Base-by-base conservation (phyloP, 2,797 vertebrate genomes). In the Fistularia tabacaria region DNA sequence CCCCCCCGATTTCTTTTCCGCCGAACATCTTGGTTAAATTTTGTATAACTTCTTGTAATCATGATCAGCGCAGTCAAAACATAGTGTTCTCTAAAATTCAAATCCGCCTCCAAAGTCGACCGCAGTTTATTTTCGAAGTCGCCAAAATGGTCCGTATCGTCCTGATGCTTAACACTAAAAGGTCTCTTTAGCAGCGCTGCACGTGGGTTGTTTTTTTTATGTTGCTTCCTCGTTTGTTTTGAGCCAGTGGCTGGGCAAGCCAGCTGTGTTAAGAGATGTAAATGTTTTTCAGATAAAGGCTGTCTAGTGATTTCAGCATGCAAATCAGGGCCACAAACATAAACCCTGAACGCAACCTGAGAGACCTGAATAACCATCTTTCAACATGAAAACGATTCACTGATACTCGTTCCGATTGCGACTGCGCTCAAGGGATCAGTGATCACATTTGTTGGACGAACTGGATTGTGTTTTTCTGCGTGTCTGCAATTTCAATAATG, bases 241-340 rank as follows among this genome's bases (percentile, higher is more conserved):
- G 82, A 61, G 71, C 80, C 83, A 82, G 83, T 81, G 79, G 78
- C 87, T 86, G 87, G 69, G 61, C 59, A 8, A 77, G 84, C 79
- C 88, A 90, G 87, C 86, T 90, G 89, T 88, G 88, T 90, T 84
- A 85, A 87, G 83, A 83, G 77, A 92, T 92, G 90, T 87, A 92
- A 92, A 92, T 92, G 53, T 64, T 70, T 70, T 76, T 67, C 66
- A 82, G 75, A 83, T 69, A 77, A 81, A 85, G 70, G 74, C 74
- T 38, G 49, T 62, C 71, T 64, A 81, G 80, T 83, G 84, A 87
- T 89, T 86, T 82, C 71, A 80, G 72, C 82, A 92, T 90, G 88
- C 90, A 92, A 92, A 92, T 63, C 81, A 58, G 59, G 53, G 56
- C 70, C 59, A 62, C 82, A 63, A 67, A 68, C 64, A 73, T 75